Conservation (phyloP, 2,113 vertebrate species). For the Protomyctophum bolini region DNA sequence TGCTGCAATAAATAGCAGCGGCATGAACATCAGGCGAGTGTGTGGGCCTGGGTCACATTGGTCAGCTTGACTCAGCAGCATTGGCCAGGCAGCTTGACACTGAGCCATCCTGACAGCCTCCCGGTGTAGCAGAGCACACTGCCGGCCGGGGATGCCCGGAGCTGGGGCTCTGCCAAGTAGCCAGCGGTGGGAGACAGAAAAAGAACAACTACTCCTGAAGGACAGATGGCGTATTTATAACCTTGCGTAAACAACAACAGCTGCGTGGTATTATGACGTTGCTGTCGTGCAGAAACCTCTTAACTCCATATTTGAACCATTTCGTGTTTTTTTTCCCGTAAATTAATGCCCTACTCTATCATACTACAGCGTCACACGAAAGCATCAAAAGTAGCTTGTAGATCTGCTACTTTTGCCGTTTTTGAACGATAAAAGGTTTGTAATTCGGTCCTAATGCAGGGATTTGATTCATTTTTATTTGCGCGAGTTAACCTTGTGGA, state of each 20-base stretch:
- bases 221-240: constrained; percentile 50
- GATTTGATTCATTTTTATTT: too few species aligned
- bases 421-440: too few species aligned
- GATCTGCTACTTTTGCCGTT: too few species aligned
- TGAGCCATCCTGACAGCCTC: constrained; percentile 62
- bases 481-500: too few species aligned
- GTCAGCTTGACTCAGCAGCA: constrained; percentile 62
- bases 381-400: too few species aligned
- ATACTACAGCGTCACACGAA: too few species aligned
- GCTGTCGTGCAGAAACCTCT: too few species aligned
- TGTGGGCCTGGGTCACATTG: constrained; percentile 35
- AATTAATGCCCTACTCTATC: too few species aligned
- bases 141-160: constrained; percentile 51
- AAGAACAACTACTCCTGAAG: constrained; percentile 54
- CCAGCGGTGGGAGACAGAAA: constrained; percentile 34
- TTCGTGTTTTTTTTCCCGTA: too few species aligned
- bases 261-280: too few species aligned
- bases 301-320: too few species aligned
- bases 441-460: too few species aligned
- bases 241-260: constrained; percentile 8
- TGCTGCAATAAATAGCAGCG: background rate
- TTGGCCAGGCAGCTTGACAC: constrained; percentile 50
- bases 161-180: constrained; percentile 5
- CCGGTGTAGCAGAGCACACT: constrained; percentile 44
- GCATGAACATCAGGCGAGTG: constrained; percentile 25